Evolutionary conservation across 2,113 vertebrate species (phyloP).

Genomic region (Python bivittatus): DNA sequence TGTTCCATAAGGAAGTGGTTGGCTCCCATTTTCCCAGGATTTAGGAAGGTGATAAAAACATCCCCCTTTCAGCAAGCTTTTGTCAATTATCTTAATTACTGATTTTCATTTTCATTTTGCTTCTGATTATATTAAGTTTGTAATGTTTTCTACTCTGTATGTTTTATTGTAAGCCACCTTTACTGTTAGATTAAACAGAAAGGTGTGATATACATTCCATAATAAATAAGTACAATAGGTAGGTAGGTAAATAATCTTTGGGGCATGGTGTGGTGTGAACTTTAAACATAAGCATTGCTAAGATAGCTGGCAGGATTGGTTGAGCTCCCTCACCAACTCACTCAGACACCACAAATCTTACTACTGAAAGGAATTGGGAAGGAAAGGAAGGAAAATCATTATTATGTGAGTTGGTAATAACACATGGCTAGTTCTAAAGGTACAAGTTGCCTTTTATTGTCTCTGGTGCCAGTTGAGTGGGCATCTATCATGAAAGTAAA

Average conservation of each 20-base stretch:
- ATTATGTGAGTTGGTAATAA: neutral
- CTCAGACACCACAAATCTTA: neutral
- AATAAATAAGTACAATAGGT: neutral
- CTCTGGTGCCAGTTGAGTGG: conserved; percentile 1
- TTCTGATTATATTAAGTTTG: neutral
- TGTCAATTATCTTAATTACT: neutral
- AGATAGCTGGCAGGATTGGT: neutral
- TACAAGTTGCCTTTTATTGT: neutral
- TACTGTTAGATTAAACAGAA: neutral
- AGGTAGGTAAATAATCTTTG: neutral
- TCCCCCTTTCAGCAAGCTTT: neutral
- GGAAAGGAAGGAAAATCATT: too few species aligned
- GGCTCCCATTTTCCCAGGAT: neutral
- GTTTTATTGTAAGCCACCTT: neutral
- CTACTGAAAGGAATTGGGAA: neutral
- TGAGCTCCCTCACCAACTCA: neutral
- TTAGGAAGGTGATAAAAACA: neutral
- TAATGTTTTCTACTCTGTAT: neutral
- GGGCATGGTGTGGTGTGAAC: neutral
- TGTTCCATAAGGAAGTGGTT: neutral
- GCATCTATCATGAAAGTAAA: neutral
- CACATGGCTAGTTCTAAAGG: neutral
- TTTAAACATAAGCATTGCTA: neutral
- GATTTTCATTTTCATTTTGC: neutral
- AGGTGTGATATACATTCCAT: neutral